Evolutionary conservation across 2,797 vertebrate species (phyloP), one percentile per base, ranked within the genome.

Genomic region (Rhinella marina): DNA sequence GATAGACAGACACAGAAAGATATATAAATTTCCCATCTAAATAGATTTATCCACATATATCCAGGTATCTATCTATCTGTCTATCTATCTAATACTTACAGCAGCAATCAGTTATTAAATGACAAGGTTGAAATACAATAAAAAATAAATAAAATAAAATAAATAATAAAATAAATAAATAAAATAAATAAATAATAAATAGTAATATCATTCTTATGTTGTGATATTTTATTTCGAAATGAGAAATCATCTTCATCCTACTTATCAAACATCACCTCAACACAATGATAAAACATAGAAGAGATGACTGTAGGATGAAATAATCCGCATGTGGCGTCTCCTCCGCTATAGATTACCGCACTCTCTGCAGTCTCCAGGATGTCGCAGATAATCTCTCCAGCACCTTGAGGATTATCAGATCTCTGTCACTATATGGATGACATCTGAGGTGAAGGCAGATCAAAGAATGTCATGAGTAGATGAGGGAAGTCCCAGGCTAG

Each of bases 361-460:
- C 59, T 52, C 32, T 7, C 4, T 16, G 52, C 29, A 41, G 79
- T 48, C 80, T 48, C 19, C 8, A 50, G 14, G 8, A n/a, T 50
- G 17, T 11, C 12, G 27, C 81, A 82, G 32, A 66, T 82, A 50
- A 82, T 83, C 64, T 76, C 17, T 59, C 48, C 23, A 13, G 73
- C 56, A 59, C 77, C 16, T 59, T 32, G 2, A 77, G 73, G 75
- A 85, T 85, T 78, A 85, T 62, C 73, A 64, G 59, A 77, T 78
- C 73, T 78, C 19, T 78, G 48, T 29, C 61, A 78, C 14, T 80
- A 48, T 77, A 25, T 25, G 29, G 73, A 54, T 77, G 73, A 77
- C 85, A 86, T 86, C 32, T 79, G 62, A 64, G 80, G 61, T 66
- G n/a, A 25, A 81, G 57, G 59, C 79, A 81, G 59, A 64, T 41